These are phyloP conservation scores for Macheiramphus alcinus DNA, from an alignment of 2,113 vertebrate genomes.

Conservation along the genomic window DNA sequence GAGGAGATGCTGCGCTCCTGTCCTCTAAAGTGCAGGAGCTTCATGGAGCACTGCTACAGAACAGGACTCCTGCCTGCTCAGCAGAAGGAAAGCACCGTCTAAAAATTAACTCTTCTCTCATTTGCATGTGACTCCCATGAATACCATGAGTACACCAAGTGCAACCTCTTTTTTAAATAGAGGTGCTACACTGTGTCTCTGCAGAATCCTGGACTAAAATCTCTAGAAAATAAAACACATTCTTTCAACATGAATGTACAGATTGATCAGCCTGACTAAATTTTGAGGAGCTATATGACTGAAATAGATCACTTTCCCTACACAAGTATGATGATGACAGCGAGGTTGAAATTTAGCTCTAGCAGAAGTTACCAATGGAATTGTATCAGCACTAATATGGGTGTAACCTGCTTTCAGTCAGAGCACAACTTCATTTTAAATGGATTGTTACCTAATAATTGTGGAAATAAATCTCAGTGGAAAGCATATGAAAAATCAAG, in stretches of 20 bases:
- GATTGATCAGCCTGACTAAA: neutral
- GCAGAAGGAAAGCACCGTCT: neutral
- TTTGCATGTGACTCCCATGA: neutral
- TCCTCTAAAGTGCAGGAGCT: neutral
- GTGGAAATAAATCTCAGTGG: neutral
- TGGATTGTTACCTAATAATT: neutral
- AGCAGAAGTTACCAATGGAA: neutral
- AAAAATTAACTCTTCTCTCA: neutral
- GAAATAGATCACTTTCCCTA: neutral
- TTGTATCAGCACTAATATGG: neutral
- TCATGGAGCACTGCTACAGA: neutral
- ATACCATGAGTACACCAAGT: neutral
- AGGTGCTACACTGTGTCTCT: neutral
- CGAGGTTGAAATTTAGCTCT: neutral
- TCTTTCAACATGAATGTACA: neutral
- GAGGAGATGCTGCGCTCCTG: neutral
- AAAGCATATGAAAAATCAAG: neutral
- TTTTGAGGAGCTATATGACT: neutral
- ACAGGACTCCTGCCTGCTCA: neutral
- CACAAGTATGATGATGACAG: neutral
- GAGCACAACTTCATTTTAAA: neutral
- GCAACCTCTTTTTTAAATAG: neutral
- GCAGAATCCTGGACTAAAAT: neutral
- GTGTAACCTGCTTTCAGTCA: neutral
- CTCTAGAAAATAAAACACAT: neutral